Evolutionary conservation across 1,140 invertebrate genomes (phyloP).

Genomic region (Whitmania pigra): DNA sequence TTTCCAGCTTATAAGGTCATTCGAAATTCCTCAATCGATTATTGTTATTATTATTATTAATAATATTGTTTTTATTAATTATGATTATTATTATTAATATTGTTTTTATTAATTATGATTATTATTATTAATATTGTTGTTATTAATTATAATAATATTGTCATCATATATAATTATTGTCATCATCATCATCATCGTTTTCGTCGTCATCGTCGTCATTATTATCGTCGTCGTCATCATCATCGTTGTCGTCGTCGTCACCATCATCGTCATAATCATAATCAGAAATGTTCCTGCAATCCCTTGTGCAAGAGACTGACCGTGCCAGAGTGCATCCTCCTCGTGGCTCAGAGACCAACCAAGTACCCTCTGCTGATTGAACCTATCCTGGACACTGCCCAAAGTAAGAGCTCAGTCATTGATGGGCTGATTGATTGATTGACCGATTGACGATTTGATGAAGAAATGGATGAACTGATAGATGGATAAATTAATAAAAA

Average conservation of each 20-base stretch:
- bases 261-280: not conserved
- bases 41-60: conserved; percentile 7
- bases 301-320: conserved; percentile 80
- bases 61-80: not conserved
- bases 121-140: too few relatives aligned
- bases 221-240: not conserved
- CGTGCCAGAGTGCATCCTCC: conserved; percentile 82
- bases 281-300: conserved; percentile 62
- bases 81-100: too few relatives aligned
- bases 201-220: not conserved
- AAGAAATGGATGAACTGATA: not conserved
- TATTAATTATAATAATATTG: not conserved
- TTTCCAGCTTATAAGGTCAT: too few relatives aligned
- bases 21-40: not conserved
- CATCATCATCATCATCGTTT: not conserved
- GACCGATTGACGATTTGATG: not conserved
- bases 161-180: not conserved
- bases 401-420: conserved; percentile 48
- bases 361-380: conserved; percentile 88
- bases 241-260: not conserved
- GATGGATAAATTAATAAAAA: not conserved
- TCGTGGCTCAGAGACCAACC: conserved; percentile 81
- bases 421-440: not conserved
- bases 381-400: conserved; percentile 74
- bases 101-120: too few relatives aligned